phyloP scores from a whole-genome alignment of 2,888 invertebrate genomes.

The Xanthorhoe designata region DNA sequence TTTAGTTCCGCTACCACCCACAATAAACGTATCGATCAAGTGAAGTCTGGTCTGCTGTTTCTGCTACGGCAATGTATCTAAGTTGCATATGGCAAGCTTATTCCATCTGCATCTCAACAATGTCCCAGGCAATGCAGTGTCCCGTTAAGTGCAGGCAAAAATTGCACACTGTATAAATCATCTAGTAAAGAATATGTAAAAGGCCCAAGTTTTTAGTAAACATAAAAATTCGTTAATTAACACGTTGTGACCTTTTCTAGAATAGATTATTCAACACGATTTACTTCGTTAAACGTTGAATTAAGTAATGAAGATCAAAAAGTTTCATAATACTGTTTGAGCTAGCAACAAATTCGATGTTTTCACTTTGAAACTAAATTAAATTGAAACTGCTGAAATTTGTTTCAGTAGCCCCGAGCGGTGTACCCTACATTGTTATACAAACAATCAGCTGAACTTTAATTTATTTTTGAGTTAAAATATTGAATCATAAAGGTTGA shows the following conservation, averaged over 20 bases:
- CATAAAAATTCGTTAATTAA: too few species aligned
- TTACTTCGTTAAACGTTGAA: background rate
- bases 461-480: constrained; percentile 42
- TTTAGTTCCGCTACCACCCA: background rate
- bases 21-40: too few species aligned
- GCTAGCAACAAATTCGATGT: constrained; percentile 34
- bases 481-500: constrained; percentile 12
- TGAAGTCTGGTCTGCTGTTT: too few species aligned
- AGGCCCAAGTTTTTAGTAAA: too few species aligned
- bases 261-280: background rate
- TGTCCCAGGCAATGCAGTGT: too few species aligned
- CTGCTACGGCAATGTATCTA: too few species aligned
- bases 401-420: constrained; percentile 40
- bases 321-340: constrained; percentile 21
- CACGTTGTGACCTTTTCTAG: background rate
- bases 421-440: constrained; percentile 49
- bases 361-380: constrained; percentile 35
- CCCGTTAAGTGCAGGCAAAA: too few species aligned
- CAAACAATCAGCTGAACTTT: constrained; percentile 43
- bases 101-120: too few species aligned
- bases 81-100: too few species aligned
- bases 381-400: constrained; percentile 47
- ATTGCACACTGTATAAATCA: too few species aligned
- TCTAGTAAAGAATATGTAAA: too few species aligned
- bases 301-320: constrained; percentile 16